Conservation (phyloP, 2,888 invertebrate genomes). For the Nomada hirtipes region DNA sequence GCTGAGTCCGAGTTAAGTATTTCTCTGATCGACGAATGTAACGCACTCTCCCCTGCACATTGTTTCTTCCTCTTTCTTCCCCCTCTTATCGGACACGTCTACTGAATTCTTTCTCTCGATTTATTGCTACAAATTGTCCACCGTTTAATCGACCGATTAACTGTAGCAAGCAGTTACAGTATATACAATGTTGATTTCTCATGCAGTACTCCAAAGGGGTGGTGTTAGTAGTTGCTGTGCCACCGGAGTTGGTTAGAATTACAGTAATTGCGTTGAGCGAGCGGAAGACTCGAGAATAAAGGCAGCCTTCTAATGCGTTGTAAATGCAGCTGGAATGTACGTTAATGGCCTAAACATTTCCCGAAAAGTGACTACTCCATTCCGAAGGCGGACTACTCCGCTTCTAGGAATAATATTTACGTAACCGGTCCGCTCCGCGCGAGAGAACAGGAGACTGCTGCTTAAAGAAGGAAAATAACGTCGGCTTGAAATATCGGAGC, state of each 20-base stretch:
- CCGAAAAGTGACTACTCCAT: slow-evolving; percentile 55
- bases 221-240: too few species aligned
- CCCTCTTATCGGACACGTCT: slow-evolving; percentile 44
- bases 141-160: slow-evolving; percentile 46
- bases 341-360: slow-evolving; percentile 63
- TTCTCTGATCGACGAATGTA: slow-evolving; percentile 54
- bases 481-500: slow-evolving; percentile 43
- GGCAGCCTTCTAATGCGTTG: slow-evolving; percentile 53
- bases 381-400: slow-evolving; percentile 29
- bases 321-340: slow-evolving; percentile 59
- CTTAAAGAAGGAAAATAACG: slow-evolving; percentile 65
- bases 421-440: slow-evolving; percentile 55
- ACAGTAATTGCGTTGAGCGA: slow-evolving; percentile 21
- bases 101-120: slow-evolving; percentile 39
- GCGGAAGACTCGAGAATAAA: slow-evolving; percentile 27
- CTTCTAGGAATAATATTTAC: slow-evolving; percentile 67
- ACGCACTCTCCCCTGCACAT: slow-evolving; percentile 40
- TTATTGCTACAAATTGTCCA: slow-evolving; percentile 49
- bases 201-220: too few species aligned
- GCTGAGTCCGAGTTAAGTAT: slow-evolving; percentile 47
- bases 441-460: slow-evolving; percentile 42
- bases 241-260: slow-evolving; percentile 36
- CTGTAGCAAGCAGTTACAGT: too few species aligned
- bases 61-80: slow-evolving; percentile 19
- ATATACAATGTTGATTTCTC: not conserved